Base-by-base conservation (phyloP, 2,797 vertebrate genomes). In the Hozukius guyotensis region DNA sequence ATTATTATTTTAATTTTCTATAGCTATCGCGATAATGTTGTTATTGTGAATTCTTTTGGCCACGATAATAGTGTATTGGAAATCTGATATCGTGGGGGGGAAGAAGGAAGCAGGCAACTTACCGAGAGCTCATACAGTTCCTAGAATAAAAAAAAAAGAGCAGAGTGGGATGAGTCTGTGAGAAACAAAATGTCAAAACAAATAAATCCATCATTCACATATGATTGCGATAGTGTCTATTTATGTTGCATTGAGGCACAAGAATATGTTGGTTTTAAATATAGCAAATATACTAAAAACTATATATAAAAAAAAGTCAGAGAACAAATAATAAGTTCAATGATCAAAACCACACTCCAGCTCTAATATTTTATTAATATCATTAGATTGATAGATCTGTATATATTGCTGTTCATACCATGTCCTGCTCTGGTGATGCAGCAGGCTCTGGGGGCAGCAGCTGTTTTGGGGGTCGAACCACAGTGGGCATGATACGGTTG, bases 401-500 rank as follows among this genome's bases (percentile, higher is more conserved):
- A 49, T 22, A 1, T 16, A 29, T 46, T 46, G 16, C 42, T 75
- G 36, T 20, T 84, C 78, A 7, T 92, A 99, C 98, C 98, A 99
- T 96, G 91, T 99, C 97, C 88, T 97, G 95, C 61, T 97, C 94
- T 38, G 93, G 88, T 64, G 93, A 95, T 57, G 93, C 86, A 0
- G 91, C 88, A 1, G 95, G 90, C 62, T 97, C 96, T 4, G 96
- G 95, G 29, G 96, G 96, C 73, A 97, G 89, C 86, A 97, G 96
- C 67, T 99, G 97, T 83, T 97, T 98, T 46, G 97, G 96, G 46
- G 99, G 99, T 81, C 95, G 97, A 86, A 99, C 98, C 16, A 99
- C 98, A 11, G 99, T 99, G 3, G 98, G 99, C 97, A 98, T 99
- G 81, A 99, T 99, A 75, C 90, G 96, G 89, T 99, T 98, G 78